Base-by-base conservation (phyloP, 2,797 vertebrate genomes). In the Bradypodion pumilum region DNA sequence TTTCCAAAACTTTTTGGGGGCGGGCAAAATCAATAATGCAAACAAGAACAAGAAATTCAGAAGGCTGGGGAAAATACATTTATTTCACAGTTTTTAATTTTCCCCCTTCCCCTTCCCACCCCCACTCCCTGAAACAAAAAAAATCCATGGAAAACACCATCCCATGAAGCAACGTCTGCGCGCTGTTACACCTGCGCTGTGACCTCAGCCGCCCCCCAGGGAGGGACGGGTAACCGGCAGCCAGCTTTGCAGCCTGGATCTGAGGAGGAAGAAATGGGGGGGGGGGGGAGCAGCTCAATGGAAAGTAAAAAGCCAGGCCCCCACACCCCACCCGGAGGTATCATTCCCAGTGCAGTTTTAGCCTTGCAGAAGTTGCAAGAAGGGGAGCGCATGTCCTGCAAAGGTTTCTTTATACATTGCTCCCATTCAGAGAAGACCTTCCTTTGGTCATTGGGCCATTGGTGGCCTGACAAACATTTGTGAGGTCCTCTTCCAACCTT, bases 101-200 rank as follows among this genome's bases (percentile, higher is more conserved):
- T 76, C 21, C 46, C 16, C 21, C 42, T 23, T 19, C 29, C 16
- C 37, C 7, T 15, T 49, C 32, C 29, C 15, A 42, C 40, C 27
- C 12, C 10, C 32, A n/a, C 19, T 37, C 21, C 37, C 42, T 5
- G 32, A 19, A 89, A 63, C n/a, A n/a, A 74, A 81, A 89, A 93
- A 94, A 94, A 94, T 94, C 94, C 94, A 94, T 94, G 94, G 94
- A 94, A 94, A 94, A 94, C 94, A 88, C 91, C 94, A 94, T 94
- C 93, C 89, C 93, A 94, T 94, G 91, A 94, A 63, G 93, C 93
- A 92, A 59, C 1, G 88, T 93, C 84, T 92, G 88, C 85, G 93
- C 92, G 82, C 78, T 85, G 23, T 76, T 35, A 87, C 93, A 90
- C 91, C 80, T 92, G 84, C 32, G 86, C 88, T 92, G 85, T 42